phyloP scores from a whole-genome alignment of 2,113 vertebrate genomes.

The Thunnus maccoyii region DNA sequence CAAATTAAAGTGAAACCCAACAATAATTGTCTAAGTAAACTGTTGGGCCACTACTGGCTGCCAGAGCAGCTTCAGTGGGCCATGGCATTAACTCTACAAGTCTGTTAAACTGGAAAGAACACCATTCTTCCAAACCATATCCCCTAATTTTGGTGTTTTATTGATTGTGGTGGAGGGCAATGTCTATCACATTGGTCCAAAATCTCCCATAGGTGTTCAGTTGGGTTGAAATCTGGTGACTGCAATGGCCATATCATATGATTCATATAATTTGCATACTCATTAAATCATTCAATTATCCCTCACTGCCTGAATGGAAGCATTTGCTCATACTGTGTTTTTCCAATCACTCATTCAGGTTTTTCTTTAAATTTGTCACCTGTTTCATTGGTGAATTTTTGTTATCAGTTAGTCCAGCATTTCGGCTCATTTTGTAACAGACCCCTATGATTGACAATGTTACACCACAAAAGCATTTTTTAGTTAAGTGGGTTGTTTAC shows the following conservation, averaged over 20 bases:
- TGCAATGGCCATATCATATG: not conserved
- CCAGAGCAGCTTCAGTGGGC: not conserved
- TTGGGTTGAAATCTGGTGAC: not conserved
- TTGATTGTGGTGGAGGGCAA: not conserved
- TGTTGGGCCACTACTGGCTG: not conserved
- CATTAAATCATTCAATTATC: too few species aligned
- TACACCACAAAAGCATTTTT: constrained; percentile 29
- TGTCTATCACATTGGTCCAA: not conserved
- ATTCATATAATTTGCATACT: not conserved
- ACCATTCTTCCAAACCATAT: not conserved
- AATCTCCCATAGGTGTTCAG: not conserved
- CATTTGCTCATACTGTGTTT: not conserved
- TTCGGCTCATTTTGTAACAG: not conserved
- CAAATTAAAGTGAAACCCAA: not conserved
- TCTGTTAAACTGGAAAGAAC: not conserved
- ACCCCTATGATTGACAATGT: not conserved
- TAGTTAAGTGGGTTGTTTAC: constrained; percentile 54
- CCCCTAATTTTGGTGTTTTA: not conserved
- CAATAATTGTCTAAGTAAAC: not conserved
- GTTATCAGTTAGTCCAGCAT: not conserved
- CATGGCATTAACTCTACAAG: too few species aligned
- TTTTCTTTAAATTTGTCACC: not conserved
- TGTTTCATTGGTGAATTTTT: not conserved
- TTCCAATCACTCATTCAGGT: not conserved
- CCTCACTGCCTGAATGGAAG: not conserved